phyloP scores from a whole-genome alignment of 2,113 vertebrate species.

The Oriolus oriolus region DNA sequence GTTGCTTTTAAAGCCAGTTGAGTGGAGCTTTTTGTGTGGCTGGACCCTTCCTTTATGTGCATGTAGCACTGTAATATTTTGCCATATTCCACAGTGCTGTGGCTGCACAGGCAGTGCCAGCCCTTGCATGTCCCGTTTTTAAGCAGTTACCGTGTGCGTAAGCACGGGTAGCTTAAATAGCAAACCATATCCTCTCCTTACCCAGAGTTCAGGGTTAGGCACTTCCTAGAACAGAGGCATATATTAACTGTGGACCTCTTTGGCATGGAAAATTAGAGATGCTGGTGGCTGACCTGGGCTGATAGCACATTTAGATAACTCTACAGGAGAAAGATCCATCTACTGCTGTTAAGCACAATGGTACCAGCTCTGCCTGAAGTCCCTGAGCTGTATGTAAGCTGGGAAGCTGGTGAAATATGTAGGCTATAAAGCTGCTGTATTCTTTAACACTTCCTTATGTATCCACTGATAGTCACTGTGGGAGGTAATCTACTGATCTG shows the following conservation, averaged over 20 bases:
- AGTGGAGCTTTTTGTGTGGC: neutral
- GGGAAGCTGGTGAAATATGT: neutral
- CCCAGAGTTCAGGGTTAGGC: neutral
- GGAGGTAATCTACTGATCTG: neutral
- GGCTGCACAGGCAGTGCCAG: neutral
- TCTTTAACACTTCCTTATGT: neutral
- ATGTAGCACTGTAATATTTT: neutral
- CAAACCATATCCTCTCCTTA: neutral
- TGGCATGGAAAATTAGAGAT: neutral
- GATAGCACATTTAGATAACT: neutral
- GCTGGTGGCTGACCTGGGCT: neutral
- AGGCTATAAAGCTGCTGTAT: neutral
- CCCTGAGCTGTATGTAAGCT: neutral
- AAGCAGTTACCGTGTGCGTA: neutral
- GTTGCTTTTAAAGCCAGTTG: neutral
- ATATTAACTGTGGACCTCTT: neutral
- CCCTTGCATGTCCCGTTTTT: neutral
- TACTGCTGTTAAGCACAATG: neutral
- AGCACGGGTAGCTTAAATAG: neutral
- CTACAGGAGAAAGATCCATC: neutral
- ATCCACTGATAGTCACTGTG: neutral
- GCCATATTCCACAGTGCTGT: neutral
- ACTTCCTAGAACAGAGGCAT: neutral
- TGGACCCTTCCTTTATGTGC: neutral
- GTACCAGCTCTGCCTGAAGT: neutral